A percentile compares a stretch with the other conserved stretches of the same genome.
Conservation (phyloP, 92 coral and sea anemone species). For the Pocillopora meandrina region DNA sequence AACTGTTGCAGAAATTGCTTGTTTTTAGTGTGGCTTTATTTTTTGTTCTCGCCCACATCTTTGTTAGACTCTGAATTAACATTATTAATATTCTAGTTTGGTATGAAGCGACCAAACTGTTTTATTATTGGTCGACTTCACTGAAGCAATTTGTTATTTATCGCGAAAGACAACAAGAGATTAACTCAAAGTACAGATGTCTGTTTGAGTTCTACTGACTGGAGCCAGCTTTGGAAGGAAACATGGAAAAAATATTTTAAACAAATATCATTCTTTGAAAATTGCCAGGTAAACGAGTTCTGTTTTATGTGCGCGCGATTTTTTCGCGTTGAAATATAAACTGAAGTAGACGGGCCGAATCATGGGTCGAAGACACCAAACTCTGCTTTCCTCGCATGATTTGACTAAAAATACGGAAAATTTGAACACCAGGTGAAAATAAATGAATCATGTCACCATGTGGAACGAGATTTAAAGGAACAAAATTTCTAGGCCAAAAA, state of each 20-base stretch:
- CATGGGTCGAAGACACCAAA: not conserved
- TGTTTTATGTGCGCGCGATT: not conserved
- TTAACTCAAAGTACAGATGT: conserved; percentile 35
- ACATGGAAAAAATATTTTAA: not conserved
- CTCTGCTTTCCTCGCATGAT: not conserved
- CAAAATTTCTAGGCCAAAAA: not conserved
- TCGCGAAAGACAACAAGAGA: conserved; percentile 24
- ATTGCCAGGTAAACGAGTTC: conserved; percentile 7
- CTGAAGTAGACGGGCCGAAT: not conserved
- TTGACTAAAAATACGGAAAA: not conserved
- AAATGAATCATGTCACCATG: not conserved
- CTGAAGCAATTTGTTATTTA: conserved; percentile 31
- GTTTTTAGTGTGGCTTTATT: not conserved
- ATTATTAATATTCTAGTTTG: conserved; percentile 32
- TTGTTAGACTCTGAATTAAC: conserved; percentile 12
- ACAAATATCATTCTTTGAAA: not conserved
- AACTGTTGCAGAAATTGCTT: not conserved
- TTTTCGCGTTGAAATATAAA: not conserved
- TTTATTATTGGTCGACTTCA: conserved; percentile 15
- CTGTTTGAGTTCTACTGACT: conserved; percentile 18
- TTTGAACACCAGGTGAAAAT: not conserved
- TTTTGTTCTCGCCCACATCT: conserved; percentile 21
- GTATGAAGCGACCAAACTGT: conserved; percentile 6
- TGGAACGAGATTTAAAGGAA: not conserved
- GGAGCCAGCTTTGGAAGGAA: conserved; percentile 30